These are phyloP conservation scores for Bombus sibiricus DNA, from an alignment of 1,140 invertebrate genomes.

Conservation along the genomic window DNA sequence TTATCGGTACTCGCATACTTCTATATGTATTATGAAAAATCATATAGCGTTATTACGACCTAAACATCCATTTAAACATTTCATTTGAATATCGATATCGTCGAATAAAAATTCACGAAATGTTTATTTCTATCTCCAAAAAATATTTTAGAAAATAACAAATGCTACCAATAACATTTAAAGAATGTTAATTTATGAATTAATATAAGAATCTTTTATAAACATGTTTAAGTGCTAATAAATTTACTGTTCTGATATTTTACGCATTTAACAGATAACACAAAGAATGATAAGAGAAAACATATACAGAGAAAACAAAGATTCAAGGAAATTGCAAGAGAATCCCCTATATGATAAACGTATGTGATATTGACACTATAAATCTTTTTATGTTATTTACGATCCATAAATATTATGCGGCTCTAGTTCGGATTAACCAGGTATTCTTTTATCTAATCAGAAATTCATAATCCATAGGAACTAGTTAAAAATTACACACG, in stretches of 20 bases:
- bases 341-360: neutral
- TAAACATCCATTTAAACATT: neutral
- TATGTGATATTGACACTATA: neutral
- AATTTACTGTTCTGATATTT: neutral
- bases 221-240: neutral
- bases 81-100: neutral
- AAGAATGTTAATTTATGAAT: neutral
- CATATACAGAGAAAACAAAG: neutral
- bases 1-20: no score
- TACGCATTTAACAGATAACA: neutral
- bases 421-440: neutral
- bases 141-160: neutral
- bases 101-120: neutral
- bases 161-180: neutral
- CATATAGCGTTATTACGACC: neutral
- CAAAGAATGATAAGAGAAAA: neutral
- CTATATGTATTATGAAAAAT: neutral
- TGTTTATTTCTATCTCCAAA: neutral
- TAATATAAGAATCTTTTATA: neutral
- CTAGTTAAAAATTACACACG: neutral
- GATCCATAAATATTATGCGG: neutral
- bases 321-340: neutral
- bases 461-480: neutral
- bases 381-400: neutral
- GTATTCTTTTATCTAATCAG: neutral